Base-by-base conservation (phyloP, 2,113 vertebrate species). In the Myotis yumanensis region DNA sequence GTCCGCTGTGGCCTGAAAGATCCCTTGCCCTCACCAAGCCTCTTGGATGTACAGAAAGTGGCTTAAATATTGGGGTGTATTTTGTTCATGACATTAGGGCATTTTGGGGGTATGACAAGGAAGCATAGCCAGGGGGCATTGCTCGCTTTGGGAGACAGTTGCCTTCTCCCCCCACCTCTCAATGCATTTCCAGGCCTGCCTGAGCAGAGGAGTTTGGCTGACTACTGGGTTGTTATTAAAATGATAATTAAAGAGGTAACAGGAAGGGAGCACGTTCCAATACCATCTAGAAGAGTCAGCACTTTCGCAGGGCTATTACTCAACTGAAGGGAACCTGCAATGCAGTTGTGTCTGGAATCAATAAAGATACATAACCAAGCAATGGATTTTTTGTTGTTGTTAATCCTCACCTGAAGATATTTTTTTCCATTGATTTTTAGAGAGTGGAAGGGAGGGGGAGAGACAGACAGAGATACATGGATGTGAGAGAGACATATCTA, bases 171-270 rank as follows among this genome's bases (percentile, higher is more conserved):
- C 32, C 1, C 32, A 5, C 9, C 9, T 12, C 23, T 25, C 11
- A 16, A 48, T 76, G 32, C 77, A 86, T 20, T 73, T 91, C 91
- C 84, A 72, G 76, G 86, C 79, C 75, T 97, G 95, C 71, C 94
- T 72, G 91, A 95, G 90, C 80, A 85, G 59, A 86, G 32, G 54
- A 48, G 46, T 95, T 97, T 96, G 92, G 28, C 32, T 16, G 0
- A 91, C 22, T 86, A 2, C 25, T 89, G 40, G 11, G 3, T 87
- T 97, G 89, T 96, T 95, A 54, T 76, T 97, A 7, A 95, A 95
- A 51, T 52, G 80, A 57, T 96, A 97, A 95, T 94, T 98, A 66
- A 77, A 95, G 35, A 51, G 59, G 68, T 64, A 81, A 81, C 88
- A 80, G 89, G 76, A 86, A 77, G 23, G 85, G 90, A 77, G 94